These are phyloP conservation scores for Aspidiotus rigidus DNA, from an alignment of 2,888 invertebrate species.

Conservation along the genomic window DNA sequence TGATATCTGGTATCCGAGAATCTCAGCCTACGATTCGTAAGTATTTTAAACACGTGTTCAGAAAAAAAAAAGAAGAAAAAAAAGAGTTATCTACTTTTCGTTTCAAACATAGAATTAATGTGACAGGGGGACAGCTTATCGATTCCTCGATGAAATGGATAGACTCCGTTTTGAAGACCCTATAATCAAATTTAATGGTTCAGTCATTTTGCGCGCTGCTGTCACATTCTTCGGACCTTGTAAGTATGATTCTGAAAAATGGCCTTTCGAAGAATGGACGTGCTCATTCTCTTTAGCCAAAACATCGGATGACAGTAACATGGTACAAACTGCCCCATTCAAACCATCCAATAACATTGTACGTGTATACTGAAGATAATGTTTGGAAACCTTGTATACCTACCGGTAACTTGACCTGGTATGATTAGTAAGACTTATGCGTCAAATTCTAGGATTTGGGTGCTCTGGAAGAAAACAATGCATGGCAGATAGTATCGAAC, in stretches of 20 bases:
- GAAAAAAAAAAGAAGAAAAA: too few species aligned
- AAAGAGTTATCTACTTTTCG: too few species aligned
- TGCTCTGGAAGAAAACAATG: too few species aligned
- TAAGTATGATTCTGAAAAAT: background rate
- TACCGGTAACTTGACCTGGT: too few species aligned
- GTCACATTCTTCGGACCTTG: background rate
- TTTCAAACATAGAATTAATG: background rate
- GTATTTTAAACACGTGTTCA: background rate
- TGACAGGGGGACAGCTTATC: background rate
- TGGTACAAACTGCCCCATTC: too few species aligned
- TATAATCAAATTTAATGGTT: background rate
- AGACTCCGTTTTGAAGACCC: background rate
- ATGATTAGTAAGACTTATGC: too few species aligned
- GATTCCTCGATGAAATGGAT: background rate
- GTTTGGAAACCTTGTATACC: too few species aligned
- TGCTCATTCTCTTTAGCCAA: background rate
- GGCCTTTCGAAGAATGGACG: background rate
- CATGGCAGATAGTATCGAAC: too few species aligned
- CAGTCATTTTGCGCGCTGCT: background rate
- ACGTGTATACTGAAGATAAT: too few species aligned
- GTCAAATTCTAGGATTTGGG: too few species aligned
- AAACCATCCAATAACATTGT: too few species aligned
- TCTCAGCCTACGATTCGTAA: background rate
- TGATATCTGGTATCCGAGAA: background rate
- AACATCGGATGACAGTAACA: background rate